Evolutionary conservation across 2,113 vertebrate species (phyloP).

Genomic region (Leptobrachium leishanense): DNA sequence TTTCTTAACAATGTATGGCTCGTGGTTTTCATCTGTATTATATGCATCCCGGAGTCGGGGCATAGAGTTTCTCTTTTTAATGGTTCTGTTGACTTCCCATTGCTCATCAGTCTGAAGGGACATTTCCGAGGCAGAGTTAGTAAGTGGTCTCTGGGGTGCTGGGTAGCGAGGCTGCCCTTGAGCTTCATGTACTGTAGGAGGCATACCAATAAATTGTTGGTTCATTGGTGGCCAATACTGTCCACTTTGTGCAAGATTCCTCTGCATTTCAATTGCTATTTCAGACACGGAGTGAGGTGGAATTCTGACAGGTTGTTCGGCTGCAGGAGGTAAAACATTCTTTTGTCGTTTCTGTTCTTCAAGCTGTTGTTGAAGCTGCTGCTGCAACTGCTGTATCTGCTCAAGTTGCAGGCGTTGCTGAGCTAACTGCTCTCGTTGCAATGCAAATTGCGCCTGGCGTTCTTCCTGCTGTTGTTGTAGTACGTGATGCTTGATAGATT

Average conservation of each 20-base stretch:
- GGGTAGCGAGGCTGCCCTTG: slow-evolving; percentile 57
- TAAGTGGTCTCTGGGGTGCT: slow-evolving; percentile 74
- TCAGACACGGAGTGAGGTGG: slow-evolving; percentile 70
- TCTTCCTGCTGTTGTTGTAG: slow-evolving; percentile 95
- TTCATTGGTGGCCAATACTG: slow-evolving; percentile 79
- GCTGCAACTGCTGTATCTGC: slow-evolving; percentile 95
- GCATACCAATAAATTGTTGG: slow-evolving; percentile 57
- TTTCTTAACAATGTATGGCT: slow-evolving; percentile 70
- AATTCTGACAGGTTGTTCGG: slow-evolving; percentile 76
- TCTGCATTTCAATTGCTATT: slow-evolving; percentile 57
- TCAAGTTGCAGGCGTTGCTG: slow-evolving; percentile 95
- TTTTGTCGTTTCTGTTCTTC: slow-evolving; percentile 96
- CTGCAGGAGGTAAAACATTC: slow-evolving; percentile 70
- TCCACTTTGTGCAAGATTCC: slow-evolving; percentile 77
- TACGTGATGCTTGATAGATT: slow-evolving; percentile 96
- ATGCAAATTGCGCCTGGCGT: slow-evolving; percentile 87
- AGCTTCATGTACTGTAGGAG: slow-evolving; percentile 54
- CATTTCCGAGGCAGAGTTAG: slow-evolving; percentile 91
- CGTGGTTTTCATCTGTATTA: slow-evolving; percentile 73
- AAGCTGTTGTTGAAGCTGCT: slow-evolving; percentile 94
- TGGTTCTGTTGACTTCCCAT: slow-evolving; percentile 72
- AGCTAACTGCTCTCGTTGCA: slow-evolving; percentile 95
- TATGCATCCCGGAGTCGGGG: slow-evolving; percentile 85
- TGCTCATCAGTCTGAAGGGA: slow-evolving; percentile 86
- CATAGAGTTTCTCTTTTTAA: slow-evolving; percentile 96